Conservation (phyloP, 2,888 invertebrate species). For the Dasysyrphus albostriatus region DNA sequence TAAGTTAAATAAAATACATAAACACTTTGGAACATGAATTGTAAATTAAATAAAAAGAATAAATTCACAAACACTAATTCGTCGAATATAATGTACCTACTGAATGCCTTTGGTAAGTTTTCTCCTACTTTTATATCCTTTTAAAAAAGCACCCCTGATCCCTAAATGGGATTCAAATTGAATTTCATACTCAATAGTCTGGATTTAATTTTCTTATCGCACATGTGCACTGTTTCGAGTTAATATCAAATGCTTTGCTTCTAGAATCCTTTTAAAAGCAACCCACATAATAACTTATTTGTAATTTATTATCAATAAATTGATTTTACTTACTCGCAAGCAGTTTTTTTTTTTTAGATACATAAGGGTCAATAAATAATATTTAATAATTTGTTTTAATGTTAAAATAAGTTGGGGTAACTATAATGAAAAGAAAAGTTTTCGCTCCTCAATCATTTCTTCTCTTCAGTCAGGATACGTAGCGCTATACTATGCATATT, state of each 20-base stretch:
- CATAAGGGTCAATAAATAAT: not conserved
- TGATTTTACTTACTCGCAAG: not conserved
- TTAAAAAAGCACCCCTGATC: slow-evolving; percentile 2
- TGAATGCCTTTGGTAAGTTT: not conserved
- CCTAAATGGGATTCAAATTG: slow-evolving; percentile 57
- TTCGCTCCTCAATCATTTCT: too few relatives aligned
- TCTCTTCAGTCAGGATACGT: too few relatives aligned
- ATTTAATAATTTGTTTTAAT: not conserved
- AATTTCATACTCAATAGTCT: slow-evolving; percentile 76
- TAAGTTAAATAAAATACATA: not conserved
- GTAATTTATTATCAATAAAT: slow-evolving; percentile 60
- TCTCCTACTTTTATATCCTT: slow-evolving; percentile 51
- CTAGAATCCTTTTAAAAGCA: slow-evolving; percentile 21
- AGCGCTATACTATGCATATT: too few relatives aligned
- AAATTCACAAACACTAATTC: slow-evolving; percentile 12
- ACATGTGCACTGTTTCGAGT: slow-evolving; percentile 77
- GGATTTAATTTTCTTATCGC: slow-evolving; percentile 79
- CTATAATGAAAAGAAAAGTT: too few relatives aligned
- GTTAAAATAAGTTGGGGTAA: too few relatives aligned
- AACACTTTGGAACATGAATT: not conserved
- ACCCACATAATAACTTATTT: not conserved
- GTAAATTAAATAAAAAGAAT: slow-evolving; percentile 7
- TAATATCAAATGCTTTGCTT: not conserved
- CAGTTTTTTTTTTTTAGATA: not conserved
- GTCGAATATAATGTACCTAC: slow-evolving; percentile 7